phyloP scores from a whole-genome alignment of 2,113 vertebrate species.

The Trichomycterus rosablanca region DNA sequence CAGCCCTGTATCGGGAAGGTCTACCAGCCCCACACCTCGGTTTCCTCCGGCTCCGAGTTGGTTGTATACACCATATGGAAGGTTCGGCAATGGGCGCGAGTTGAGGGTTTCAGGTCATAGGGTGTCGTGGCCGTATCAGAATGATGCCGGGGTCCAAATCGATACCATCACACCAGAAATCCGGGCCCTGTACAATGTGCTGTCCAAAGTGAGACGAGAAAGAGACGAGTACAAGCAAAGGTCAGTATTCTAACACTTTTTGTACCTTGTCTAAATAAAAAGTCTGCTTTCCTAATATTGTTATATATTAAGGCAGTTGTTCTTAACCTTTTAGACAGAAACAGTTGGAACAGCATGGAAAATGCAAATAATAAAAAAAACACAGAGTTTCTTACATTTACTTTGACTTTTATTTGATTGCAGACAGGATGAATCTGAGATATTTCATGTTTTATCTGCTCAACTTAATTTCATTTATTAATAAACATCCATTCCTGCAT shows the following conservation, averaged over 20 bases:
- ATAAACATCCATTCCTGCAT: too few species aligned
- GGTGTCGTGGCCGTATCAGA: slow-evolving; percentile 63
- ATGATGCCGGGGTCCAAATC: slow-evolving; percentile 72
- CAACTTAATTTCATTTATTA: too few species aligned
- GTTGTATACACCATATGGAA: slow-evolving; percentile 74
- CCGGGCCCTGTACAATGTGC: slow-evolving; percentile 73
- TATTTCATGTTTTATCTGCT: too few species aligned
- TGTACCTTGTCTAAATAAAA: too few species aligned
- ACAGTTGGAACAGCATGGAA: too few species aligned
- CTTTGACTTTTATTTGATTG: too few species aligned
- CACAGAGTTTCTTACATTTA: too few species aligned
- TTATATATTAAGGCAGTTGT: too few species aligned
- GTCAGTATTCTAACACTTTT: slow-evolving; percentile 52
- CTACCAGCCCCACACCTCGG: slow-evolving; percentile 49
- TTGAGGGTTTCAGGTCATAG: slow-evolving; percentile 64
- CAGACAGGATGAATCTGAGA: too few species aligned
- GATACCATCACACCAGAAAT: slow-evolving; percentile 78
- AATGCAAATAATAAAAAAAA: too few species aligned
- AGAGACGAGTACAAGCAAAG: slow-evolving; percentile 72
- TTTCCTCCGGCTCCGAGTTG: slow-evolving; percentile 71
- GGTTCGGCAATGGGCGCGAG: slow-evolving; percentile 65
- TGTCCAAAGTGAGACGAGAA: slow-evolving; percentile 73
- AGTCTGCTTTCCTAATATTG: too few species aligned
- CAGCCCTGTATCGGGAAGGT: slow-evolving; percentile 49
- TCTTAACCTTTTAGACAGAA: too few species aligned